Conservation (phyloP, 1,140 invertebrate species). For the Heliconius hewitsoni region DNA sequence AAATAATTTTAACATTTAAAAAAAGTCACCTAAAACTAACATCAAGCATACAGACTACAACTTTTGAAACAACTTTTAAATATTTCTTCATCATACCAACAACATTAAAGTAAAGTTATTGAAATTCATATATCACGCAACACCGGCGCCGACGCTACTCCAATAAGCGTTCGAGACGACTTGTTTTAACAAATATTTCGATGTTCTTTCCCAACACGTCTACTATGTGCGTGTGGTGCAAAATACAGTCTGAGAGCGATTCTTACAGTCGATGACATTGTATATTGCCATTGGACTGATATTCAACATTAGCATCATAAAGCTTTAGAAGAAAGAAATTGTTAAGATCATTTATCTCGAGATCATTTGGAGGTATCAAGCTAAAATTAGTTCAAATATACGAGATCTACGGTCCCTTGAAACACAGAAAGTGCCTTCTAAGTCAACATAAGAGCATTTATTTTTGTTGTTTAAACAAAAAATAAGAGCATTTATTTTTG, state of each 20-base stretch:
- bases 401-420: no score
- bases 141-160: constrained; percentile 19
- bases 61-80: neutral
- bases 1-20: neutral
- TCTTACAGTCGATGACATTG: neutral
- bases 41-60: neutral
- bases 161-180: constrained; percentile 48
- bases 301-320: no score
- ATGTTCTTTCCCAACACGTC: constrained; percentile 59
- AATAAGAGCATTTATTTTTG: no score
- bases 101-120: constrained; percentile 46
- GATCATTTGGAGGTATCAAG: no score
- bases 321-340: no score
- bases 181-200: constrained; percentile 71
- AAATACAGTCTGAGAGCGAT: constrained; percentile 22
- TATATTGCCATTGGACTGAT: no score
- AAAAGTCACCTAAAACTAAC: neutral
- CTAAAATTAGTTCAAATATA: no score
- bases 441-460: no score
- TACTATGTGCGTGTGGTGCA: constrained; percentile 42
- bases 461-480: no score
- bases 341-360: no score
- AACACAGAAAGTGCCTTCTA: no score
- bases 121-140: constrained; percentile 58
- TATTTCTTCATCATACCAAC: constrained; percentile 7